Evolutionary conservation across 30 jellyfish, hydroid and myxozoan species (phyloP).

Genomic region (Chrysaora quinquecirrha): DNA sequence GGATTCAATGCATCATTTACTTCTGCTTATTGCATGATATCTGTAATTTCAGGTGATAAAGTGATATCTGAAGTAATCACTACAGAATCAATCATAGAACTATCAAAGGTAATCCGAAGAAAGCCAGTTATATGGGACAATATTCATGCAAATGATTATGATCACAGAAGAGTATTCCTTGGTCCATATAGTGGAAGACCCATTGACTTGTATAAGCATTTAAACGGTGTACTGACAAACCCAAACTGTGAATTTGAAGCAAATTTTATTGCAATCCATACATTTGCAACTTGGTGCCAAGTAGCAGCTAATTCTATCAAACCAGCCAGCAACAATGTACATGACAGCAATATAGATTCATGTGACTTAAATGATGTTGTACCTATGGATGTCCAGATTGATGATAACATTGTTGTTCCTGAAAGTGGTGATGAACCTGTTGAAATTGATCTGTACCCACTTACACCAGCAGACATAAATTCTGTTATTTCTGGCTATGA

Average conservation of each 20-base stretch:
- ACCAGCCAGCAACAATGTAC: constrained; percentile 5
- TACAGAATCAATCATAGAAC: constrained; percentile 64
- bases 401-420: constrained; percentile 69
- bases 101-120: constrained; percentile 82
- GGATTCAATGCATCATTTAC: too few species aligned
- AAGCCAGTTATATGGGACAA: constrained; percentile 98
- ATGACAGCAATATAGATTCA: constrained; percentile 26
- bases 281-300: constrained; percentile 88
- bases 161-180: constrained; percentile 92
- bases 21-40: too few species aligned
- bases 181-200: constrained; percentile 99
- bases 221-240: constrained; percentile 87
- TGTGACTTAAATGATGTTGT: constrained; percentile 74
- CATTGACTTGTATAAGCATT: constrained; percentile 66
- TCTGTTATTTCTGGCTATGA: constrained; percentile 81
- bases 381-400: constrained; percentile 89
- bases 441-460: constrained; percentile 90
- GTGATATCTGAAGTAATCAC: constrained; percentile 84
- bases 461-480: constrained; percentile 90
- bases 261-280: constrained; percentile 81
- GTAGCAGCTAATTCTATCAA: constrained; percentile 55
- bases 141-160: constrained; percentile 99
- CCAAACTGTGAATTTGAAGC: constrained; percentile 99
- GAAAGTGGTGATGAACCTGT: constrained; percentile 69
- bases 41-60: constrained; percentile 93